Base-by-base conservation (phyloP, 2,888 invertebrate genomes). In the Parascotia fuliginaria region DNA sequence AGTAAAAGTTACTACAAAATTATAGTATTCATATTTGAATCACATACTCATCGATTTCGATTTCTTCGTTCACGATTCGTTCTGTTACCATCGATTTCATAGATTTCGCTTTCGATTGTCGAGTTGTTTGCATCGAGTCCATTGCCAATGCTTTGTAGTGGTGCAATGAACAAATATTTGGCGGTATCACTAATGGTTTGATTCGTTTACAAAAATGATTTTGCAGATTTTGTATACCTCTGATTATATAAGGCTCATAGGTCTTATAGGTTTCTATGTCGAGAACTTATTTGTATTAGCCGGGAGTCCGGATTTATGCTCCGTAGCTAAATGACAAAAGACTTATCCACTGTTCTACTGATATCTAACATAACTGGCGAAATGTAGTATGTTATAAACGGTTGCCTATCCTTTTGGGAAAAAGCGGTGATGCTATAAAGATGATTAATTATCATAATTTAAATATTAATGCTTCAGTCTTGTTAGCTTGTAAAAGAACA, bases 61-160 rank as follows among this genome's bases (percentile, higher is more conserved):
- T 85, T 86, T 83, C 77, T 73, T 70, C 58, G 55, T 71, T 66
- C 73, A 63, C 55, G 55, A 50, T 54, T 36, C 22, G 44, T 52
- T 33, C 39, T 47, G 56, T 65, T 73, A 68, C 69, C 58, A 77
- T 77, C 63, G 70, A 77, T 81, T 88, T n/a, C n/a, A n/a, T n/a
- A n/a, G n/a, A n/a, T n/a, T 87, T 88, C 87, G 81, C 86, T 87
- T 89, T 87, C 84, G 67, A 81, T 73, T 69, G 66, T 74, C 68
- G 73, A 66, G 66, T 58, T 58, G 60, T 62, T 70, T 65, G 68
- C 61, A 73, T 66, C 57, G 73, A 75, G 75, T 75, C 78, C 83
- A 85, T 77, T 86, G 82, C 82, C 84, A 84, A 80, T 76, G 75
- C 48, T 71, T 70, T 70, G 53, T 59, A 22, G 39, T 65, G 76